Conservation (phyloP, 2,797 vertebrate species). For the Hafferia zeledoni region DNA sequence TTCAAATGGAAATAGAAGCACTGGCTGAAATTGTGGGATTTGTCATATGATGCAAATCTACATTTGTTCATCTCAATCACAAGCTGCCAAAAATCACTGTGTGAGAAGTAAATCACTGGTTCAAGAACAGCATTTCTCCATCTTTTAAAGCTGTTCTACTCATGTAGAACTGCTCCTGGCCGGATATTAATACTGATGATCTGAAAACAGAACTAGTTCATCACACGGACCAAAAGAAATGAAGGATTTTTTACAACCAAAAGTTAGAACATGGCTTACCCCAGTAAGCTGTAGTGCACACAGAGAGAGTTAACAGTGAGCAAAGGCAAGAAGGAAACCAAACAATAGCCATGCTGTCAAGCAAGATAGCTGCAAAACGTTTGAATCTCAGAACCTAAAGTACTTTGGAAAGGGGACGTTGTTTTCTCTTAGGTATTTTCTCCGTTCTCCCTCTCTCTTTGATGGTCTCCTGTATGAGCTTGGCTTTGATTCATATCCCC, state of each 20-base stretch:
- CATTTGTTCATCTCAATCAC: conserved; percentile 19
- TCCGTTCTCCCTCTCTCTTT: neutral
- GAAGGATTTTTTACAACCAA: neutral
- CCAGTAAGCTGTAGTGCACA: neutral
- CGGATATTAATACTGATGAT: conserved; percentile 24
- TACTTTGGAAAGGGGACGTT: neutral
- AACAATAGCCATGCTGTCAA: neutral
- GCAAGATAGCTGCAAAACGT: neutral
- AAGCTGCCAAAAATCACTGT: conserved; percentile 17
- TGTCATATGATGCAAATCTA: conserved; percentile 1
- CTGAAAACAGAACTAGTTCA: neutral
- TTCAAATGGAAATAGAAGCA: neutral
- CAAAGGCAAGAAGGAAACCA: neutral
- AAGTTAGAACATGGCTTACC: neutral
- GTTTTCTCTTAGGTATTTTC: neutral
- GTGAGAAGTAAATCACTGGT: neutral
- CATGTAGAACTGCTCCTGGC: neutral
- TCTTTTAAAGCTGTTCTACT: neutral
- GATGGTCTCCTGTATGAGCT: neutral
- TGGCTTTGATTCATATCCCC: neutral
- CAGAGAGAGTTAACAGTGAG: neutral
- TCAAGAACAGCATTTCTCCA: conserved; percentile 6
- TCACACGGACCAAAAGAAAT: conserved; percentile 37
- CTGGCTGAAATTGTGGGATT: neutral
- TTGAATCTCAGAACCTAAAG: neutral